phyloP scores from a whole-genome alignment of 2,888 invertebrate species.

The Bellardia pandia region DNA sequence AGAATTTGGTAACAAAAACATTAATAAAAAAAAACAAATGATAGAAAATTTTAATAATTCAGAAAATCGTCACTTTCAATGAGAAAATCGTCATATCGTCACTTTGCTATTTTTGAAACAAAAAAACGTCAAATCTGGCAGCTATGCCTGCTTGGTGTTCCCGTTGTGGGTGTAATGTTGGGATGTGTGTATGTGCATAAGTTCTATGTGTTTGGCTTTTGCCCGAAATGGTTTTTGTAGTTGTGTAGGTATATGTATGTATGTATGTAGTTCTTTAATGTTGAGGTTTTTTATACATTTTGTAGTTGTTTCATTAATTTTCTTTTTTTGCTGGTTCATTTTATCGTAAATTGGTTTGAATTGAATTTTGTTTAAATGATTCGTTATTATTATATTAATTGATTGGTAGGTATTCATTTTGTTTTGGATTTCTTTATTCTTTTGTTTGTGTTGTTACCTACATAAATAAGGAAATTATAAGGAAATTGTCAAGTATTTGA shows the following conservation, averaged over 20 bases:
- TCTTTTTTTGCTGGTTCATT: conserved; percentile 30
- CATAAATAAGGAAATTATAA: not conserved
- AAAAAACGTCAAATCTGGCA: no score
- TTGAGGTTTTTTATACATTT: conserved; percentile 62
- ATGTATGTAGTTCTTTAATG: conserved; percentile 16
- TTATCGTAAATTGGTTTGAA: conserved; percentile 72
- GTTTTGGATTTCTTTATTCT: conserved; percentile 21
- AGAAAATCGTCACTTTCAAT: no score
- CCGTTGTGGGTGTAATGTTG: conserved; percentile 33
- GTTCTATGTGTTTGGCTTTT: conserved; percentile 61
- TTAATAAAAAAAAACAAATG: no score
- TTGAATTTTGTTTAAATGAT: conserved; percentile 73
- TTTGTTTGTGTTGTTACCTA: not conserved
- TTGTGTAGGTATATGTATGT: no score
- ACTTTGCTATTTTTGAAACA: no score
- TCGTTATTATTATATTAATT: conserved; percentile 66
- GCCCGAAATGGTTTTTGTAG: conserved; percentile 37
- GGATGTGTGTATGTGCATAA: conserved; percentile 15
- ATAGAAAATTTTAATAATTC: no score
- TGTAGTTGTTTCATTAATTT: conserved; percentile 26
- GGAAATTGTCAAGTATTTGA: not conserved
- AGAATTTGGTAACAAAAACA: no score
- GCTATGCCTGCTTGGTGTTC: not conserved
- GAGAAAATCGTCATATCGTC: no score
- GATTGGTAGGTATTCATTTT: conserved; percentile 61